Evolutionary conservation across 2,797 vertebrate genomes (phyloP), one percentile per base, ranked within the genome.

Genomic region (Pipistrellus nathusii): DNA sequence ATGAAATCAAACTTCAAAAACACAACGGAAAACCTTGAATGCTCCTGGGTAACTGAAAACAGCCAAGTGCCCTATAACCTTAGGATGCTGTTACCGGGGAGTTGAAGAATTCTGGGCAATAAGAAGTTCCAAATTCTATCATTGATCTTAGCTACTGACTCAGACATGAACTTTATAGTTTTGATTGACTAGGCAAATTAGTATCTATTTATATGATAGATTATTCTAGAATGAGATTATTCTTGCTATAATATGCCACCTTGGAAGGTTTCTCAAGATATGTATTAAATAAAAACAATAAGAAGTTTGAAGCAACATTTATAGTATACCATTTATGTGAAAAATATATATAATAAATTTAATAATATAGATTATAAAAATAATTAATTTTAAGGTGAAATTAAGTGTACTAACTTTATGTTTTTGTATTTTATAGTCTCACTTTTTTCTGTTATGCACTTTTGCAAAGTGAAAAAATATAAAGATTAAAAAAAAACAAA

Each of bases 81-180:
- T 6, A 13, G 11, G 14, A 6, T 3, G 11, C 0, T 5, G 25
- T 17, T 4, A 0, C 18, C 0, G 25, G 17, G 0, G 21, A 41
- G 51, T 4, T 2, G 17, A 64, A 69, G 21, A 8, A 44, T 12
- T 1, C 15, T 30, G n/a, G 55, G 25, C 2, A 12, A 27, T 27
- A 44, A n/a, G 35, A 21, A 41, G 64, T 75, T 75, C 57, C 46
- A 48, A 66, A 30, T 59, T 62, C 44, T 53, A 8, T 13, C 7
- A 75, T 1, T 46, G 78, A 38, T 55, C 21, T 51, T 69, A 68
- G 55, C 78, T 72, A 66, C 44, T 21, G 38, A 93, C 23, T 78
- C 73, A n/a, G 38, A 44, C 30, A 20, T 21, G 27, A 75, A 68
- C 18, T n/a, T 38, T 41, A 76, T 0, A 25, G 21, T 81, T 95